These are phyloP conservation scores for Pomacea maculata DNA, from an alignment of 1,140 invertebrate genomes.

Conservation along the genomic window DNA sequence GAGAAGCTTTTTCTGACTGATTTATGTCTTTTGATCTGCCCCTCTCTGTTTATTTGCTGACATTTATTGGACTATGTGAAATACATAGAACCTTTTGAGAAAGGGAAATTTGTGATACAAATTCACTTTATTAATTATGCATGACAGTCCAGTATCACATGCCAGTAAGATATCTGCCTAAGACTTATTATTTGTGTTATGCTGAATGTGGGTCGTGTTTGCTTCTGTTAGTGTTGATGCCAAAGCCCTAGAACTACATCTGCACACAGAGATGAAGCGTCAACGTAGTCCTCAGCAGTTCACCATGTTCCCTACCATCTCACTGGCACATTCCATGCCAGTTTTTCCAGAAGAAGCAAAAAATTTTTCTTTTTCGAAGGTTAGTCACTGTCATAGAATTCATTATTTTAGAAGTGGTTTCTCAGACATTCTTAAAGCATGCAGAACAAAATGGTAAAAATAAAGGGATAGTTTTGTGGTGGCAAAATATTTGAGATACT, in stretches of 20 bases:
- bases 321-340: slow-evolving; percentile 59
- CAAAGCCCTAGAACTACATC: slow-evolving; percentile 3
- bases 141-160: no score
- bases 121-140: no score
- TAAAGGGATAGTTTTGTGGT: no score
- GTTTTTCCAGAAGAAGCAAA: slow-evolving; percentile 54
- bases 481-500: no score
- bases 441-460: no score
- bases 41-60: neutral
- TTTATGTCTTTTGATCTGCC: neutral
- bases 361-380: slow-evolving; percentile 19
- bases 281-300: slow-evolving; percentile 23
- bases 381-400: neutral
- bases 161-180: neutral
- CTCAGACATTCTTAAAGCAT: no score
- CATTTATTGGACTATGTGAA: no score
- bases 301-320: slow-evolving; percentile 61
- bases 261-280: neutral
- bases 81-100: no score
- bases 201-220: neutral
- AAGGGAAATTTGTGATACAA: no score
- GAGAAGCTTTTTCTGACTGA: neutral
- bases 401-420: no score
- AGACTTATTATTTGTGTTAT: neutral
- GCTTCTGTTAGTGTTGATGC: slow-evolving; percentile 2